Evolutionary conservation across 2,888 invertebrate species (phyloP).

Genomic region (Trilocha varians): DNA sequence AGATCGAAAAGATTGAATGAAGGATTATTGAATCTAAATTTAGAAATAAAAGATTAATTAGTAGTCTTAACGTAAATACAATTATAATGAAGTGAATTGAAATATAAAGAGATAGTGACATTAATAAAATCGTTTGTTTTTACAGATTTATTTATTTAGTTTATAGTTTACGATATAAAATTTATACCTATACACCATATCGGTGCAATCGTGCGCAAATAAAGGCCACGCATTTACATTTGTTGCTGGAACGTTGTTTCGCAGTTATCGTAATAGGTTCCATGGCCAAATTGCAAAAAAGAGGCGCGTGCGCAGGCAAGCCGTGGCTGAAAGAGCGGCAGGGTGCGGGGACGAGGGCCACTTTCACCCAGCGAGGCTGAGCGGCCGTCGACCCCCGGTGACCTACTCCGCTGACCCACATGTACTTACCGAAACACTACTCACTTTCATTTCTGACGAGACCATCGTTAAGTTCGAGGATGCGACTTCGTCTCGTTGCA

Average conservation of each 20-base stretch:
- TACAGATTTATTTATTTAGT: too few relatives aligned
- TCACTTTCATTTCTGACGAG: constrained; percentile 66
- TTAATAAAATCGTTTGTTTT: too few relatives aligned
- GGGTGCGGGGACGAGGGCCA: constrained; percentile 47
- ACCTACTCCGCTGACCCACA: constrained; percentile 71
- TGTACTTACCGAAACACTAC: constrained; percentile 57
- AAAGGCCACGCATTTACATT: constrained; percentile 64
- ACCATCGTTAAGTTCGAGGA: constrained; percentile 59
- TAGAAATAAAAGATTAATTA: too few relatives aligned
- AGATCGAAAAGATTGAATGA: background rate
- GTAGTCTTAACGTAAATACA: too few relatives aligned
- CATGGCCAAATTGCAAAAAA: constrained; percentile 72
- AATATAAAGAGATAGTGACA: too few relatives aligned
- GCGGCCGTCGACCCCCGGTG: constrained; percentile 68
- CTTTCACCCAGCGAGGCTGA: constrained; percentile 71
- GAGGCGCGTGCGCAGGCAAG: constrained; percentile 60
- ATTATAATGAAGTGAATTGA: too few relatives aligned
- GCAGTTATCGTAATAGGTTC: constrained; percentile 66
- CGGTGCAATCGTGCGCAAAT: constrained; percentile 43
- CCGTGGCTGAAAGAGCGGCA: constrained; percentile 36
- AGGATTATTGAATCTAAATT: too few relatives aligned
- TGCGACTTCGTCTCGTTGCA: constrained; percentile 44
- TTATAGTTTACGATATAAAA: background rate
- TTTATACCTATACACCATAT: background rate
- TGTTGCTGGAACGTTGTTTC: constrained; percentile 55